phyloP scores from a whole-genome alignment of 1,140 invertebrate species.

The Holcopasites calliopsidis region DNA sequence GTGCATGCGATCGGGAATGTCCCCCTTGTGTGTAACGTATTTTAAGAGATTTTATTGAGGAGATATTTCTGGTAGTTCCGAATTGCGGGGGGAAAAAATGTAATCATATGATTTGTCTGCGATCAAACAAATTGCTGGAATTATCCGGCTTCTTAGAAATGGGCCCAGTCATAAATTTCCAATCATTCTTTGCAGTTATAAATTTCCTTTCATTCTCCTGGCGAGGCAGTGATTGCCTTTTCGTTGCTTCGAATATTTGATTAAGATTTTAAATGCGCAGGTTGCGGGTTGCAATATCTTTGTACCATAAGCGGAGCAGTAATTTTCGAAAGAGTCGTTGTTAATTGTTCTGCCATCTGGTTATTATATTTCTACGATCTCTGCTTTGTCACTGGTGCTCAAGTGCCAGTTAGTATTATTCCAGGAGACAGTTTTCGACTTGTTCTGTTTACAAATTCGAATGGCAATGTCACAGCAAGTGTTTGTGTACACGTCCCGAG shows the following conservation, averaged over 20 bases:
- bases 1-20: slow-evolving; percentile 3
- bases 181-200: no score
- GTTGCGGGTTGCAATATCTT: not conserved
- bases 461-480: not conserved
- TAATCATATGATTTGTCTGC: not conserved
- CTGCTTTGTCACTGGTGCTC: not conserved
- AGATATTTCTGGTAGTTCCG: not conserved
- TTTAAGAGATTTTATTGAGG: not conserved
- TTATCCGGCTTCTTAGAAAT: not conserved
- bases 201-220: no score
- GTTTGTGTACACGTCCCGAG: not conserved
- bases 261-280: not conserved
- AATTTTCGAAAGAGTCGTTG: not conserved
- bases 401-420: not conserved
- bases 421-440: not conserved
- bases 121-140: not conserved
- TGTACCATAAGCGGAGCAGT: not conserved
- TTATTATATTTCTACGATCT: not conserved
- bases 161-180: not conserved
- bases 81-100: not conserved
- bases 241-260: no score
- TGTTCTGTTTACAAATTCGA: not conserved
- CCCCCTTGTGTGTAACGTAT: not conserved
- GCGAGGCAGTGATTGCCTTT: no score
- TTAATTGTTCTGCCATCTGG: not conserved